phyloP scores from a whole-genome alignment of 1,140 invertebrate species.

The Drosophila punjabiensis region DNA sequence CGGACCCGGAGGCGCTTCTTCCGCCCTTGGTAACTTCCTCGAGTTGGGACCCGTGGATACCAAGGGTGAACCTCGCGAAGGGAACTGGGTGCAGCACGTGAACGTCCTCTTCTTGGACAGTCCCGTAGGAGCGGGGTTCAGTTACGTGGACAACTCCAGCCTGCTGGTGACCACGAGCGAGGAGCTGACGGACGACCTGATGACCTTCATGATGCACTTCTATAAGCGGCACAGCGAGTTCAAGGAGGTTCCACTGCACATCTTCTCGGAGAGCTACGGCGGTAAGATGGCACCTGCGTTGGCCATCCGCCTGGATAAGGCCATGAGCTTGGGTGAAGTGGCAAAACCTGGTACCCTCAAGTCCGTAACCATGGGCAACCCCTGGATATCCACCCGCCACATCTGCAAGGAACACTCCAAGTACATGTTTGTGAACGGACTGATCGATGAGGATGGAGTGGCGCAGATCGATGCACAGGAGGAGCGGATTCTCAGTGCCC shows the following conservation, averaged over 20 bases:
- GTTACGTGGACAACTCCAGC: constrained; percentile 89
- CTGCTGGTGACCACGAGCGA: constrained; percentile 88
- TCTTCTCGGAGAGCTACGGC: constrained; percentile 95
- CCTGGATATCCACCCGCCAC: constrained; percentile 95
- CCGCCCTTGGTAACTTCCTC: constrained; percentile 92
- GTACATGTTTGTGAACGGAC: constrained; percentile 86
- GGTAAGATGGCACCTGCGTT: constrained; percentile 96
- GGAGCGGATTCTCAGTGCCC: constrained; percentile 87
- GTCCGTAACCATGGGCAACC: constrained; percentile 93
- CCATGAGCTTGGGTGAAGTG: constrained; percentile 88
- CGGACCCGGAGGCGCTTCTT: constrained; percentile 91
- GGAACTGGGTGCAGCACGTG: constrained; percentile 91
- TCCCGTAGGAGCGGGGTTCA: constrained; percentile 95
- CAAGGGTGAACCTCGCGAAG: constrained; percentile 88
- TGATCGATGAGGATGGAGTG: constrained; percentile 88
- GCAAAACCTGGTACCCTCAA: constrained; percentile 88
- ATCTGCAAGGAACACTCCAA: constrained; percentile 92
- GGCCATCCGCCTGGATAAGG: constrained; percentile 87
- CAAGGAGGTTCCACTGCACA: constrained; percentile 90
- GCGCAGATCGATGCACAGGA: constrained; percentile 69
- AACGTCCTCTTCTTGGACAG: constrained; percentile 96
- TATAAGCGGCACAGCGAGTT: constrained; percentile 89
- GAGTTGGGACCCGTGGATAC: constrained; percentile 91
- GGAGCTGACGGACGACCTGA: constrained; percentile 92
- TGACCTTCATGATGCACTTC: constrained; percentile 89